Percentiles rank a stretch among this genome's conserved stretches.
Evolutionary conservation across 23 tunicate genomes (phyloP).

Genomic region (Halocynthia aurantium): DNA sequence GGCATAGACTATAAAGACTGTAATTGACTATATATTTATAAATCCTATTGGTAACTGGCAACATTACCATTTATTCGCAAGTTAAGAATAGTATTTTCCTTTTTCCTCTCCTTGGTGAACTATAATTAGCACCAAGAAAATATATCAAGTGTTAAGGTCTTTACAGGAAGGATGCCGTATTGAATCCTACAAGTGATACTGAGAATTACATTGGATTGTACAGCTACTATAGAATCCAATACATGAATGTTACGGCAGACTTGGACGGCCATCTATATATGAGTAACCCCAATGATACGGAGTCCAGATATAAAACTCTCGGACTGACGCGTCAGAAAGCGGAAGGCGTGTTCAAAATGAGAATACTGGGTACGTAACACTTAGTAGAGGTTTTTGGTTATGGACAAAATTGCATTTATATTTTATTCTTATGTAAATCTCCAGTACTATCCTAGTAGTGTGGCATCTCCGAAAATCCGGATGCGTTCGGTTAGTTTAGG

Average conservation of each 20-base stretch:
- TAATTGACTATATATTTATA: too few species aligned
- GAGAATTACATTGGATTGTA: slow-evolving; percentile 39
- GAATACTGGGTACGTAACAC: slow-evolving; percentile 19
- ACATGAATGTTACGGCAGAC: slow-evolving; percentile 14
- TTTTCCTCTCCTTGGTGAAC: not conserved
- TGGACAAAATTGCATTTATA: too few species aligned
- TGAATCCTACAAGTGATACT: not conserved
- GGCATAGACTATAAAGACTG: too few species aligned
- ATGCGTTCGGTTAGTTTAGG: too few species aligned
- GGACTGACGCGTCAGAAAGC: slow-evolving; percentile 30
- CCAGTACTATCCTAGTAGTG: too few species aligned
- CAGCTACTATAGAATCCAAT: slow-evolving; percentile 30
- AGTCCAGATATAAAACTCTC: not conserved
- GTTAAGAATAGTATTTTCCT: not conserved
- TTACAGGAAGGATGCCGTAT: too few species aligned
- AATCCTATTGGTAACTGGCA: too few species aligned
- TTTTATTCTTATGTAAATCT: too few species aligned
- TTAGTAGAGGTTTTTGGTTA: not conserved
- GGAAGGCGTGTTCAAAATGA: slow-evolving; percentile 28
- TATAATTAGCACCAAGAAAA: too few species aligned
- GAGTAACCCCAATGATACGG: slow-evolving; percentile 27
- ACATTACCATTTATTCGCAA: not conserved
- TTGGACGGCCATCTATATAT: slow-evolving; percentile 6
- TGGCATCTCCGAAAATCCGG: too few species aligned
- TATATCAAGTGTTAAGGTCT: too few species aligned